Conservation (phyloP, 92 coral and sea anemone genomes). For the Zoanthus sansibaricus region DNA sequence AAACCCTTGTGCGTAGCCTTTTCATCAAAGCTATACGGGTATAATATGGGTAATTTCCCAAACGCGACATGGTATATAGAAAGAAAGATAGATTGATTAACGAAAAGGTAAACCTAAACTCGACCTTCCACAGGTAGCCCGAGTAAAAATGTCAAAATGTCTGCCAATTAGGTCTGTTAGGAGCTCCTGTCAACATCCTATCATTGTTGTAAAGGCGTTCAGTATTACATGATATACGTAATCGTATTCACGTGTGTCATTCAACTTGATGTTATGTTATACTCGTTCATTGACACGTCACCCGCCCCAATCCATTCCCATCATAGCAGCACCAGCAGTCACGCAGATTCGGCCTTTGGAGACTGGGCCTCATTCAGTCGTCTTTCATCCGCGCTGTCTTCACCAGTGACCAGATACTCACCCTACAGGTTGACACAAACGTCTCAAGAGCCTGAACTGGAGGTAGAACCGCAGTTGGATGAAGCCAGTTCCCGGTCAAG, state of each 20-base stretch:
- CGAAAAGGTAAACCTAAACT: too few relatives aligned
- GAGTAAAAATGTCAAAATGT: too few relatives aligned
- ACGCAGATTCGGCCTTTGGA: constrained; percentile 81
- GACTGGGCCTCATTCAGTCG: constrained; percentile 61
- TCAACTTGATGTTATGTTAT: constrained; percentile 33
- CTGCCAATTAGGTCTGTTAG: too few relatives aligned
- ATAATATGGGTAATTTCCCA: too few relatives aligned
- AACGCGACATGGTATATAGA: too few relatives aligned
- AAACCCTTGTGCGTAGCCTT: too few relatives aligned
- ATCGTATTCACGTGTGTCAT: constrained; percentile 35
- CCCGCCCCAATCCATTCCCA: constrained; percentile 56
- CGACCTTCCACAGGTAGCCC: too few relatives aligned
- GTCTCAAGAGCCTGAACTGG: constrained; percentile 36
- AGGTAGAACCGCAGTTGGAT: constrained; percentile 48
- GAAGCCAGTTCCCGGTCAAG: constrained; percentile 54
- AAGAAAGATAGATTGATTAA: too few relatives aligned
- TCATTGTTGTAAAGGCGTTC: not conserved
- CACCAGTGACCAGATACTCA: constrained; percentile 69
- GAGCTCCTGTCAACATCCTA: not conserved
- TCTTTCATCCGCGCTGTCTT: constrained; percentile 62
- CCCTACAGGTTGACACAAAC: constrained; percentile 63
- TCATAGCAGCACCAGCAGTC: constrained; percentile 85
- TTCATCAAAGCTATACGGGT: too few relatives aligned
- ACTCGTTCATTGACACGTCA: constrained; percentile 46
- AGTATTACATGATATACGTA: constrained; percentile 33